A percentile compares a stretch with the other conserved stretches of the same genome.
phyloP scores from a whole-genome alignment of 2,113 vertebrate genomes.

The Cyprinodon tularosa region DNA sequence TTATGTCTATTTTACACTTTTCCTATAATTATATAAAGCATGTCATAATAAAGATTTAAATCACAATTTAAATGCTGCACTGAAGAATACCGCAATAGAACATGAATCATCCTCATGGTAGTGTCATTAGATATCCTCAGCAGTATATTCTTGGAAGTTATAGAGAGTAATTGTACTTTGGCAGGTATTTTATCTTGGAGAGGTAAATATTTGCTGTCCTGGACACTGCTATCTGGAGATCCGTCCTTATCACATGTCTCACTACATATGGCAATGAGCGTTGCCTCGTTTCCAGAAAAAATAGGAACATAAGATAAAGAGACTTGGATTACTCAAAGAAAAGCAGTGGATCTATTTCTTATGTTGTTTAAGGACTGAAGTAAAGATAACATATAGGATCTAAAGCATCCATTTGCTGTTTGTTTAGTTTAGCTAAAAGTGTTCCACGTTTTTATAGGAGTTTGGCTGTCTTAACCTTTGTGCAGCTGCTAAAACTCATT shows the following conservation, averaged over 20 bases:
- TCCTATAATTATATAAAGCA: background rate
- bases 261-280: slow-evolving; percentile 24
- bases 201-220: slow-evolving; percentile 66
- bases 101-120: background rate
- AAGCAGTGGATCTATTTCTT: background rate
- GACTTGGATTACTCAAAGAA: background rate
- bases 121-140: slow-evolving; percentile 6
- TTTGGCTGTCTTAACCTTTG: background rate
- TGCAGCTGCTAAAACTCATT: background rate
- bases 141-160: slow-evolving; percentile 31
- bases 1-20: background rate
- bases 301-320: slow-evolving; percentile 30
- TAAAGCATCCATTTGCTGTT: slow-evolving; percentile 8
- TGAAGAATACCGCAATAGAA: background rate
- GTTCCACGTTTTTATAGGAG: background rate
- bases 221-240: slow-evolving; percentile 43
- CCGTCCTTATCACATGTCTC: slow-evolving; percentile 57
- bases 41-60: background rate
- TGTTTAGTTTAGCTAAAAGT: background rate
- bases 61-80: background rate
- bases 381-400: background rate
- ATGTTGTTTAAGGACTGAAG: background rate
- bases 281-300: slow-evolving; percentile 40
- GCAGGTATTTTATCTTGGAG: slow-evolving; percentile 29
- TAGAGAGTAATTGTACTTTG: slow-evolving; percentile 34